These are phyloP conservation scores for Nasonia giraulti DNA, from an alignment of 1,140 invertebrate species.

Conservation along the genomic window DNA sequence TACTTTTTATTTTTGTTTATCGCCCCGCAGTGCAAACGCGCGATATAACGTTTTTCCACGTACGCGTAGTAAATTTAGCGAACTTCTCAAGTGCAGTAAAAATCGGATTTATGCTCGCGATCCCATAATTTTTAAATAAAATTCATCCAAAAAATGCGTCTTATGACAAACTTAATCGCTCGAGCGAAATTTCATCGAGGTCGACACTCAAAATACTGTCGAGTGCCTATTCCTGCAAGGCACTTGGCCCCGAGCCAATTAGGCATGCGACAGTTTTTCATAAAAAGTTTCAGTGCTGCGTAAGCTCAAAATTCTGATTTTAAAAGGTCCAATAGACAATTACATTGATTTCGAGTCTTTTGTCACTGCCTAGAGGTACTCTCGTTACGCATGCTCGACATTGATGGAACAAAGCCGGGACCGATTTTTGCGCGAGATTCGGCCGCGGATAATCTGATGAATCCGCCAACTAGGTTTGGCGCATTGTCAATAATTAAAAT, in stretches of 20 bases:
- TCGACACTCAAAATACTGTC: conserved; percentile 57
- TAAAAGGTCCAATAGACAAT: too few species aligned
- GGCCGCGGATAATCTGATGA: not conserved
- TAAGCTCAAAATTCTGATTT: too few species aligned
- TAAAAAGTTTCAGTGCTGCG: too few species aligned
- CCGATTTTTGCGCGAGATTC: not conserved
- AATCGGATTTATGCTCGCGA: too few species aligned
- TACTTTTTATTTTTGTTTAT: not conserved
- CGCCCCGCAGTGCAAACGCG: too few species aligned
- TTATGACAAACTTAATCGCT: not conserved
- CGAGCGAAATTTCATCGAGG: conserved; percentile 52
- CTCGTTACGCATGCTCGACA: not conserved
- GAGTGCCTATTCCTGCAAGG: conserved; percentile 42
- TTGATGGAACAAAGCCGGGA: not conserved
- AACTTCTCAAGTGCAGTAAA: too few species aligned
- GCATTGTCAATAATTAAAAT: conserved; percentile 29
- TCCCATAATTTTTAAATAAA: not conserved
- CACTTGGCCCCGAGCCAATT: conserved; percentile 59
- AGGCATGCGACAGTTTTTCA: too few species aligned
- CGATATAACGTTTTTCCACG: too few species aligned
- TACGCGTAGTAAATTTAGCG: too few species aligned
- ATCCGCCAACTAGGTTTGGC: not conserved
- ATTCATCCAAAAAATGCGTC: not conserved
- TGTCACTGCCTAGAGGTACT: too few species aligned
- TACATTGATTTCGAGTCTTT: not conserved